Evolutionary conservation across 2,888 invertebrate species (phyloP), one percentile per base, ranked within the genome.

Genomic region (Sipha maydis): DNA sequence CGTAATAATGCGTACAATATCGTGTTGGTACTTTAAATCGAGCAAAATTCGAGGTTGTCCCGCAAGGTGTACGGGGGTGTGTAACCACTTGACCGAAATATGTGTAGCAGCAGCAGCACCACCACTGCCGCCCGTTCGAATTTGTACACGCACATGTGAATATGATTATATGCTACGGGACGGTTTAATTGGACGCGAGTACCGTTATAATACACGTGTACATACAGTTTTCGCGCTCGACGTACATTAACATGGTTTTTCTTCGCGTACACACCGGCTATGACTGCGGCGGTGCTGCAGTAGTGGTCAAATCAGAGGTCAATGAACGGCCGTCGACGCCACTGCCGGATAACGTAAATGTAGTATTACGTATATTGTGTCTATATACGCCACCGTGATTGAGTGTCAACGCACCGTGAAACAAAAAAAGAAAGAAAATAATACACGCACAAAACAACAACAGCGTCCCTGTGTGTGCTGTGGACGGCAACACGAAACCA

Each of bases 261-360:
- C 73, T 80, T 28, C 28, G 56, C 79, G 14, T 71, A 56, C 19
- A 28, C 34, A 28, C 17, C 28, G 21, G n/a, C 21, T n/a, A 76
- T 25, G 25, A 41, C 25, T 34, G 54, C n/a, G 25, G 14, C 34
- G 34, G 25, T 76, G 84, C 34, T 21, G 28, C 34, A 73, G 34
- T 19, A 3, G 75, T 76, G 84, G 84, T 76, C 84, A 77, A 77
- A 85, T 77, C 67, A 41, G 88, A 88, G 88, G 88, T 88, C 88
- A 88, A 88, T 67, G 88, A 9, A 88, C 31, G 78, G 17, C 28
- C 9, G 78, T 28, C 61, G 34, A 34, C 34, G 38, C 48, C 61
- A 61, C 61, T 21, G 34, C 56, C 56, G 75, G 80, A 34, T 67
- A 38, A 67, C 38, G 67, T 80, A 80, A 38, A 69, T 67, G 61